Evolutionary conservation across 2,797 vertebrate genomes (phyloP).

Genomic region (Myiotriccus ornatus): DNA sequence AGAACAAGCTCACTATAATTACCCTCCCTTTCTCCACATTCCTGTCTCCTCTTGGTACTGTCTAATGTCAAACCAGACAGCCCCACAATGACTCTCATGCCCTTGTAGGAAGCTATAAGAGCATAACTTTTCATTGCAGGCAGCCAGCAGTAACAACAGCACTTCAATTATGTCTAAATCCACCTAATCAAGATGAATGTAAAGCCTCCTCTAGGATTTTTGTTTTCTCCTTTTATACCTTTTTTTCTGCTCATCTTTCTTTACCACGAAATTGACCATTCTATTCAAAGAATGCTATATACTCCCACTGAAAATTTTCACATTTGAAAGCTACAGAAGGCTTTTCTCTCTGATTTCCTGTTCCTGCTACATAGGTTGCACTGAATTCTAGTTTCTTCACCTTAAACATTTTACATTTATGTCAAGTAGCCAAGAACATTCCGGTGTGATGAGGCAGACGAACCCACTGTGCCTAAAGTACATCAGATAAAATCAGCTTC

Average conservation of each 20-base stretch:
- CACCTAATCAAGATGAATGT: background rate
- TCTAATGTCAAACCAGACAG: slow-evolving; percentile 53
- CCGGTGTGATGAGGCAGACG: slow-evolving; percentile 24
- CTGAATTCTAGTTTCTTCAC: slow-evolving; percentile 36
- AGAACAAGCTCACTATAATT: slow-evolving; percentile 11
- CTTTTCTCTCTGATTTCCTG: background rate
- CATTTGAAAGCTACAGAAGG: background rate
- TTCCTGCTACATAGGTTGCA: background rate
- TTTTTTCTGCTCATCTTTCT: background rate
- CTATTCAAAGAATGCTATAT: background rate
- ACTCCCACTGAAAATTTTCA: background rate
- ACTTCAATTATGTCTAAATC: slow-evolving; percentile 45
- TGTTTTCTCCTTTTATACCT: background rate
- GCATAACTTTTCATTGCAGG: slow-evolving; percentile 19
- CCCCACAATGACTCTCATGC: background rate
- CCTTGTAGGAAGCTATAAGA: slow-evolving; percentile 4
- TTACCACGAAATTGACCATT: background rate
- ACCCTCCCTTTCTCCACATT: background rate
- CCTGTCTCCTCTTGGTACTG: slow-evolving; percentile 28
- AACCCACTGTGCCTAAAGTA: slow-evolving; percentile 13
- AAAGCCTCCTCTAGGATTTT: background rate
- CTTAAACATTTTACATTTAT: slow-evolving; percentile 44
- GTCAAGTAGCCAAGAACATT: slow-evolving; percentile 25
- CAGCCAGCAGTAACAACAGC: slow-evolving; percentile 20
- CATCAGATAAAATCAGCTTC: slow-evolving; percentile 34